phyloP scores from a whole-genome alignment of 2,113 vertebrate genomes.

The Brienomyrus brachyistius region DNA sequence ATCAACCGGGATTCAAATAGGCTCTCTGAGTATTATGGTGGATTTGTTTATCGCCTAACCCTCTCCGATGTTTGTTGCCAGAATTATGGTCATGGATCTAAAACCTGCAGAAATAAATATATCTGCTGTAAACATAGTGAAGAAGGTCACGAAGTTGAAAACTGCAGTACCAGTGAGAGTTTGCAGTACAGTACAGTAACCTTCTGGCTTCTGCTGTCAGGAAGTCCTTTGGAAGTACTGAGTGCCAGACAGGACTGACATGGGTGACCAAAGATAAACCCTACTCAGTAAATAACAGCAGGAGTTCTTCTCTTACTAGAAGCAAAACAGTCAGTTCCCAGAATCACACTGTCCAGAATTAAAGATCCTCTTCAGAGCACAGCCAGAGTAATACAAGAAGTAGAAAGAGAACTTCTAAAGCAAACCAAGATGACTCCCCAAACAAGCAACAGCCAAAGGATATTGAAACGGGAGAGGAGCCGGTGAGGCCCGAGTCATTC shows the following conservation, averaged over 20 bases:
- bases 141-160: background rate
- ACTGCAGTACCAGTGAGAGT: background rate
- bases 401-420: background rate
- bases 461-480: background rate
- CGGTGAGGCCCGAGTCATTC: background rate
- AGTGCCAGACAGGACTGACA: background rate
- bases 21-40: background rate
- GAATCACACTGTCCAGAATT: background rate
- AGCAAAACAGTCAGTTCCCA: background rate
- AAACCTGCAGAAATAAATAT: background rate
- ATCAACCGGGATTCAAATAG: background rate
- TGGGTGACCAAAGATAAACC: background rate
- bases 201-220: background rate
- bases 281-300: background rate
- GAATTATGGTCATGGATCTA: background rate
- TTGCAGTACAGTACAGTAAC: background rate
- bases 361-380: background rate
- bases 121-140: background rate
- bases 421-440: background rate
- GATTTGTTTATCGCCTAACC: background rate
- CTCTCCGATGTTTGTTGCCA: background rate
- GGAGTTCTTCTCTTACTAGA: background rate
- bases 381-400: background rate
- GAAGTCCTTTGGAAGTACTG: background rate
- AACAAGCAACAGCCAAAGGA: background rate